Evolutionary conservation across 2,113 vertebrate species (phyloP), one percentile per base, ranked within the genome.

Genomic region (Solenodon paradoxus): DNA sequence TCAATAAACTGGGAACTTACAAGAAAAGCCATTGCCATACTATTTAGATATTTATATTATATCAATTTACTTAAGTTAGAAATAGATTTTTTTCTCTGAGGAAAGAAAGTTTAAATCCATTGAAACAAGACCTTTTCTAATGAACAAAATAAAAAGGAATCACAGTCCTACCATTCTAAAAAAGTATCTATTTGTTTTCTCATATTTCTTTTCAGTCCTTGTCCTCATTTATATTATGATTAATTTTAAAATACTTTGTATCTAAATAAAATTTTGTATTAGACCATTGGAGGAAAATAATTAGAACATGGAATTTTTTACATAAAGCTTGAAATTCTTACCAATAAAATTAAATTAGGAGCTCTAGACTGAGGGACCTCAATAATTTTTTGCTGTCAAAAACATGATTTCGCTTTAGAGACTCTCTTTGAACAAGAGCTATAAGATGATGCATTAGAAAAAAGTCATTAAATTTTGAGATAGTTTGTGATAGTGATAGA

Each of bases 31-130:
- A 92, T 24, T 55, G 30, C 19, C 83, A 92, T 89, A 91, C 51
- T 94, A 51, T 71, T 91, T 93, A 72, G 55, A 81, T 82, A 81
- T 9, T 85, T 53, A 9, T 84, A 91, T 85, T 86, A 64, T 61
- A 87, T 5, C 12, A 86, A 57, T 86, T 74, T 66, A 59, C 30
- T 79, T 69, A 40, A 74, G 45, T 38, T 59, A 77, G 40, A 89
- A n/a, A 32, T 87, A 82, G 9, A 13, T 53, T 89, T 82, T 74
- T 75, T 59, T 35, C 22, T 75, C 4, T 83, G 79, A 40, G 63
- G 45, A 77, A 92, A 86, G 92, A 10, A 68, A 92, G 88, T 16
- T 64, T 66, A 68, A 92, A 78, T 57, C 28, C 49, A 17, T 87
- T 49, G 45, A 86, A 86, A 90, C 5, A 77, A 92, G 8, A 64